Conservation (phyloP, 2,113 vertebrate species). For the Heteronetta atricapilla region DNA sequence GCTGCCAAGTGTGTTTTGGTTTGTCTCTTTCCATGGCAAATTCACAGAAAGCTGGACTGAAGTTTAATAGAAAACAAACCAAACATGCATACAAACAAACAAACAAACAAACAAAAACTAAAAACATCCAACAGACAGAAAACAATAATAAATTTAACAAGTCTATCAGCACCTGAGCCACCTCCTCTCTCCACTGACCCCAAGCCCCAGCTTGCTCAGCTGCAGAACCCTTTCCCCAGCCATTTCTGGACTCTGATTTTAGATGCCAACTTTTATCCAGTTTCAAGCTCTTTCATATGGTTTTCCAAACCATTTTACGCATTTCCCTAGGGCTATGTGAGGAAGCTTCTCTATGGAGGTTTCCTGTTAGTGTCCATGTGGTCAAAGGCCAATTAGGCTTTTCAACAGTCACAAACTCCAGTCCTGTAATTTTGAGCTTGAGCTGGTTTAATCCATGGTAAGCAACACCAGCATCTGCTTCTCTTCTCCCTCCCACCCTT, state of each 20-base stretch:
- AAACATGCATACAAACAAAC: not conserved
- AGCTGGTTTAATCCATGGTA: not conserved
- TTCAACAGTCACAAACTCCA: not conserved
- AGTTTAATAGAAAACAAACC: not conserved
- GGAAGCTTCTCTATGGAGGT: not conserved
- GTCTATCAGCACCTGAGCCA: not conserved
- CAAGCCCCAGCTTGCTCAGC: not conserved
- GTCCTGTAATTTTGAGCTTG: not conserved
- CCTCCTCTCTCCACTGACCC: not conserved
- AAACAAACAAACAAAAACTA: no score
- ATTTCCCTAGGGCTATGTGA: not conserved
- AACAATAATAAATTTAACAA: not conserved
- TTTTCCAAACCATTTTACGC: not conserved
- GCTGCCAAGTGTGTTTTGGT: not conserved
- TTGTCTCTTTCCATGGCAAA: not conserved
- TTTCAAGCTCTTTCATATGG: not conserved
- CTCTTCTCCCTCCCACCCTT: not conserved
- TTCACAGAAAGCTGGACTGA: not conserved
- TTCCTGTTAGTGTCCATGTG: not conserved
- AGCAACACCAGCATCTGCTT: conserved; percentile 14
- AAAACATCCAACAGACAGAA: no score
- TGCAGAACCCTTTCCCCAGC: not conserved
- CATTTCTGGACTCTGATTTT: not conserved
- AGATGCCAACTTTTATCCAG: not conserved
- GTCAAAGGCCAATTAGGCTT: not conserved